Evolutionary conservation across 2,113 vertebrate species (phyloP).

Genomic region (Phoxinus phoxinus): DNA sequence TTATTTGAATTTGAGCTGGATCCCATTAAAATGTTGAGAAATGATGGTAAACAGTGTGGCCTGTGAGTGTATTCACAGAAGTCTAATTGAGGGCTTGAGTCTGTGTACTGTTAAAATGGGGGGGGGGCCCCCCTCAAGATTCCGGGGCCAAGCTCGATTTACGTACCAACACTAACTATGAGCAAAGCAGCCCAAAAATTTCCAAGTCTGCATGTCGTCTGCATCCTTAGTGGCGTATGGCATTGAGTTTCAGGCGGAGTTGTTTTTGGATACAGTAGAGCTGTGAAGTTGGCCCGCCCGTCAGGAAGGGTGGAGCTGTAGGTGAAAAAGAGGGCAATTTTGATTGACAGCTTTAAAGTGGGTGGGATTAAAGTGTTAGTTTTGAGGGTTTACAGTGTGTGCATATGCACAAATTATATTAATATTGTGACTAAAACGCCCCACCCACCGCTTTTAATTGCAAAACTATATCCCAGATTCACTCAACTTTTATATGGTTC

Average conservation of each 20-base stretch:
- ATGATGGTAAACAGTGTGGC: constrained; percentile 50
- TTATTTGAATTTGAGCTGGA: constrained; percentile 51
- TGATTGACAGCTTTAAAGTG: constrained; percentile 53
- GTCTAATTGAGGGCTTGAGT: constrained; percentile 49
- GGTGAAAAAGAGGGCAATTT: constrained; percentile 56
- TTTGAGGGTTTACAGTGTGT: constrained; percentile 35
- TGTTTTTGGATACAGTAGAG: constrained; percentile 44
- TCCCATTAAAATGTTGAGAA: constrained; percentile 56
- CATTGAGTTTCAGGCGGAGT: constrained; percentile 33
- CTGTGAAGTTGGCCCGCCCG: constrained; percentile 31
- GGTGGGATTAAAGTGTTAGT: constrained; percentile 44
- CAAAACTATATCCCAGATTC: constrained; percentile 48
- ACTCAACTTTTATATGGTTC: constrained; percentile 51
- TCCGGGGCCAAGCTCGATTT: constrained; percentile 34
- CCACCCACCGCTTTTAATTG: constrained; percentile 41
- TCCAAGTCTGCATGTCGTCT: constrained; percentile 15
- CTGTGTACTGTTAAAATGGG: constrained; percentile 45
- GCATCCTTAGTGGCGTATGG: background rate
- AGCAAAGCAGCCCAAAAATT: constrained; percentile 26
- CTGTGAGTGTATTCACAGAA: constrained; percentile 52
- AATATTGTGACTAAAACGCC: constrained; percentile 35
- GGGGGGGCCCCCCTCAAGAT: constrained; percentile 38
- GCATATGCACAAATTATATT: constrained; percentile 45
- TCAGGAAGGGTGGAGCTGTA: constrained; percentile 39
- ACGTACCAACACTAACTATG: constrained; percentile 13